Conservation (phyloP, 2,888 invertebrate species). For the Noctua fimbriata region DNA sequence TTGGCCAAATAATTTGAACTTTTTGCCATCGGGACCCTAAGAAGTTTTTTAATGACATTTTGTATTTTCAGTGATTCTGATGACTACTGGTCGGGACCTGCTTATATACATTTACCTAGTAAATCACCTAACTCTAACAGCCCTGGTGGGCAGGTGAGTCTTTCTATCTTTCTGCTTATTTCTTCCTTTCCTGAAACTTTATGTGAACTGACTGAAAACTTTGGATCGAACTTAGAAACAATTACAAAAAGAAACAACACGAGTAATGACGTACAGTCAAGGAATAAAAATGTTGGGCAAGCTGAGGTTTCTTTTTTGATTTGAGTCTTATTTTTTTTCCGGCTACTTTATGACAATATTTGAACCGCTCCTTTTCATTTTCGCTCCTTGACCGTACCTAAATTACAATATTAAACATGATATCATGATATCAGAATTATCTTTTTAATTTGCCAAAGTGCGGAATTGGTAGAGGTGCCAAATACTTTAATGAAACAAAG, state of each 20-base stretch:
- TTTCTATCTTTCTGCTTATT: slow-evolving; percentile 23
- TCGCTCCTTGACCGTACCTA: not conserved
- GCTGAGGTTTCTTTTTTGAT: not conserved
- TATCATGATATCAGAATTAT: not conserved
- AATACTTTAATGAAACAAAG: not conserved
- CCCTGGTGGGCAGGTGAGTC: slow-evolving; percentile 66
- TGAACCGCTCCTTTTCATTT: not conserved
- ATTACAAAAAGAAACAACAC: not conserved
- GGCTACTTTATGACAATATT: not conserved
- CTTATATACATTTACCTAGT: slow-evolving; percentile 47
- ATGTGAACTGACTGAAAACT: not conserved
- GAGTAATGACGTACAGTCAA: not conserved
- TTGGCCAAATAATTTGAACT: not conserved
- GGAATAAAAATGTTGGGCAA: not conserved
- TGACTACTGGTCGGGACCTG: slow-evolving; percentile 48
- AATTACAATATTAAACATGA: not conserved
- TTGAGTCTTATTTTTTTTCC: not conserved
- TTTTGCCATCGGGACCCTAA: not conserved
- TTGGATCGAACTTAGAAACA: not conserved
- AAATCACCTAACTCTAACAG: slow-evolving; percentile 66
- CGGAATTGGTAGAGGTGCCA: not conserved
- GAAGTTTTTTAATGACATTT: slow-evolving; percentile 1
- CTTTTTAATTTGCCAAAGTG: not conserved
- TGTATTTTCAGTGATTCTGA: slow-evolving; percentile 65
- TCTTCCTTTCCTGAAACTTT: slow-evolving; percentile 25